Evolutionary conservation across 2,113 vertebrate species (phyloP), one percentile per base, ranked within the genome.

Genomic region (Phyllostomus discolor): DNA sequence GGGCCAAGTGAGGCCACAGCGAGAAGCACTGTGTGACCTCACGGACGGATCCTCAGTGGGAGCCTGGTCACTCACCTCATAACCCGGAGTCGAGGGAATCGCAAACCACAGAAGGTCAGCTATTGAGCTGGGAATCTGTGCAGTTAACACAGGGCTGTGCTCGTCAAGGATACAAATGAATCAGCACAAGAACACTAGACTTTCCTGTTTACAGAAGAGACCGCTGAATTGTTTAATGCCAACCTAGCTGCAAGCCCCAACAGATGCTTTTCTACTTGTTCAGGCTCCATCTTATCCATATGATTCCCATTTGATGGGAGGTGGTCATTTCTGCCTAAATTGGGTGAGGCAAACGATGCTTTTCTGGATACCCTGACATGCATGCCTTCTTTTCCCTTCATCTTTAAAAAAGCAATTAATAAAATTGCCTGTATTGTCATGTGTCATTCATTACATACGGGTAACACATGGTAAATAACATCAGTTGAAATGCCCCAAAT

Each of bases 201-300:
- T 24, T 69, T 20, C 8, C 7, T 5, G 17, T 31, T 64, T 54
- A 10, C 14, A 52, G 67, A 75, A 5, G 14, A 89, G 48, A 70
- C 4, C 24, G 5, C 50, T 24, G 20, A 54, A 1, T 3, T 4
- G 9, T 69, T 4, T 17, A 43, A 16, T 46, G 6, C 38, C 62
- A 22, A 8, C 0, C 7, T 9, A 38, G 7, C 50, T 10, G 2
- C 41, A 20, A 0, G 33, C 22, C 10, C 62, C 2, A 3, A 10
- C 19, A 31, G 33, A 31, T 5, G 4, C 7, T 14, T 24, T 8
- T 35, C 70, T 26, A 2, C 38, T 4, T 16, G 3, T 15, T 17
- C 1, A 19, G 46, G 3, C 4, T 15, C 4, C 17, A 1, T 15
- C 16, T 46, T 7, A 10, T 4, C n/a, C 7, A 1, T 0, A 19